phyloP scores from a whole-genome alignment of 35 echinoderm and acorn worm species.

The Heliocidaris erythrogramma region DNA sequence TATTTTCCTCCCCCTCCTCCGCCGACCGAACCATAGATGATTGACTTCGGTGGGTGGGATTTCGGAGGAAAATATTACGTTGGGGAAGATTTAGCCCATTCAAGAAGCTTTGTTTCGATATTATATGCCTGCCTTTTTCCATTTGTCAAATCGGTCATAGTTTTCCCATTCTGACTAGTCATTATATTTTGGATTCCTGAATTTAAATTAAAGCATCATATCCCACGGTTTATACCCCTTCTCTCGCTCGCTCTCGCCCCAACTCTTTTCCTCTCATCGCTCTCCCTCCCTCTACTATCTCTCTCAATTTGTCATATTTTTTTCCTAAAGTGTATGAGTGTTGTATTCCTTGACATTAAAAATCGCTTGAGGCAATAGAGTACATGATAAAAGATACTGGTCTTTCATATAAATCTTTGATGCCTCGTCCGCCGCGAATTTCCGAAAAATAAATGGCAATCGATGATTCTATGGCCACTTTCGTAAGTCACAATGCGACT shows the following conservation, averaged over 20 bases:
- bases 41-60: too few relatives aligned
- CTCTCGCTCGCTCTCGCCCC: neutral
- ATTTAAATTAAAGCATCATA: too few relatives aligned
- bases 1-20: too few relatives aligned
- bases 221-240: neutral
- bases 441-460: neutral
- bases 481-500: too few relatives aligned
- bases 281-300: neutral
- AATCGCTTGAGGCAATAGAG: neutral
- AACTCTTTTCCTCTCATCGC: neutral
- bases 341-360: neutral
- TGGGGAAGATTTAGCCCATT: too few relatives aligned
- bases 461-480: neutral
- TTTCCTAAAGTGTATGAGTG: neutral
- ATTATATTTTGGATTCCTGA: too few relatives aligned
- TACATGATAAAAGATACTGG: neutral
- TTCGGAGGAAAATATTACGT: too few relatives aligned
- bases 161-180: too few relatives aligned
- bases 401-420: neutral
- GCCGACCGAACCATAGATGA: too few relatives aligned
- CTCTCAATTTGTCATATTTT: neutral
- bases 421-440: neutral
- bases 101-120: too few relatives aligned
- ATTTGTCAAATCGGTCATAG: too few relatives aligned
- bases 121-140: too few relatives aligned